Percentiles rank a stretch among this genome's conserved stretches.
Evolutionary conservation across 2,888 invertebrate species (phyloP).

Genomic region (Polymixis flavicincta): DNA sequence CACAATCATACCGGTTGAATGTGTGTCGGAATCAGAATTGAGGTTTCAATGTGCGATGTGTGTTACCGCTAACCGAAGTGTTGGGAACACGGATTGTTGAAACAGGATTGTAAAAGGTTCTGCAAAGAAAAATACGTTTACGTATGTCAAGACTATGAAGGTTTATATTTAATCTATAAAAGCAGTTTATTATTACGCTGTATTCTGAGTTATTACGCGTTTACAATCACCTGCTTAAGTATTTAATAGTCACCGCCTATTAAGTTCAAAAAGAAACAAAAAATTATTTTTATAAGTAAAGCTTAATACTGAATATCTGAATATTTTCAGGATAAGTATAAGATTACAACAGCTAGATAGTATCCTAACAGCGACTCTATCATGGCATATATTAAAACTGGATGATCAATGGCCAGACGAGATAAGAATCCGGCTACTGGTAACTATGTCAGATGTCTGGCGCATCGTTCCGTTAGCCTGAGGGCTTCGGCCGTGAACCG

Average conservation of each 20-base stretch:
- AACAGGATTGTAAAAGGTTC: slow-evolving; percentile 4
- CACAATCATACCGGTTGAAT: slow-evolving; percentile 39
- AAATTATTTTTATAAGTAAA: too few species aligned
- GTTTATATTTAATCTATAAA: neutral
- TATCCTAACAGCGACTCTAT: neutral
- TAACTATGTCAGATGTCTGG: slow-evolving; percentile 40
- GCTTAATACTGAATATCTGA: too few species aligned
- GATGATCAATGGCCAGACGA: slow-evolving; percentile 3
- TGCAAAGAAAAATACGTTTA: neutral
- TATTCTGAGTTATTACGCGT: too few species aligned
- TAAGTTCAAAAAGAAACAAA: too few species aligned
- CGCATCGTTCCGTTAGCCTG: slow-evolving; percentile 46
- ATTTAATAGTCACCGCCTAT: too few species aligned
- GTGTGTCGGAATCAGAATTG: slow-evolving; percentile 50
- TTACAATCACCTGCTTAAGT: neutral
- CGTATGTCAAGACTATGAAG: neutral
- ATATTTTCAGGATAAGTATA: too few species aligned
- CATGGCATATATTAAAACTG: neutral
- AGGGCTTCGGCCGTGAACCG: slow-evolving; percentile 40
- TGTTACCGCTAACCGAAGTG: slow-evolving; percentile 20
- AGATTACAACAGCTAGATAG: too few species aligned
- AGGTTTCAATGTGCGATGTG: slow-evolving; percentile 14
- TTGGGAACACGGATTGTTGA: neutral
- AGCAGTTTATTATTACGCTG: neutral
- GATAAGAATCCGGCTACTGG: slow-evolving; percentile 9